Conservation (phyloP, 2,113 vertebrate genomes). For the Gopherus evgoodei region DNA sequence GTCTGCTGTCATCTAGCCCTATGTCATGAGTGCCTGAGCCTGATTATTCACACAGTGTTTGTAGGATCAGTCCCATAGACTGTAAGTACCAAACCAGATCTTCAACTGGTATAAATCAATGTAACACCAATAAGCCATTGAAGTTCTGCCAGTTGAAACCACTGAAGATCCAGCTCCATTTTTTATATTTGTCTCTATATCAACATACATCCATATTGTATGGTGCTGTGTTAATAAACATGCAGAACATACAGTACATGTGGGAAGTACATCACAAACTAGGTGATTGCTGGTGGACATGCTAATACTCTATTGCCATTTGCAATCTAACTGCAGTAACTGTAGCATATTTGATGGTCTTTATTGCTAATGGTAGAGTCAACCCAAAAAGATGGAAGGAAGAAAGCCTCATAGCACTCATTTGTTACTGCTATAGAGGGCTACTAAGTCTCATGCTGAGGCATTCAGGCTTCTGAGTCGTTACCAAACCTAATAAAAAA, state of each 20-base stretch:
- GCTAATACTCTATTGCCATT: background rate
- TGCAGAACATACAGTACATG: background rate
- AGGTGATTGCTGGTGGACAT: background rate
- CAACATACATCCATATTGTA: background rate
- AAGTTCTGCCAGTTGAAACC: background rate
- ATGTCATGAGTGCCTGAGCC: background rate
- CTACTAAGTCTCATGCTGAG: background rate
- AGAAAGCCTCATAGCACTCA: background rate
- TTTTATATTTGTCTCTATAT: background rate
- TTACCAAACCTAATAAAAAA: background rate
- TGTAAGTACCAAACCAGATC: background rate
- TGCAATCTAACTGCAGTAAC: background rate
- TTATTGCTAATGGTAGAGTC: background rate
- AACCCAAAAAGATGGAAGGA: background rate
- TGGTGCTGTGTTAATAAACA: background rate
- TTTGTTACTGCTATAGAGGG: background rate
- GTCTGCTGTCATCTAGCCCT: background rate
- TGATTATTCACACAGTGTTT: background rate
- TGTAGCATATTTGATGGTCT: background rate
- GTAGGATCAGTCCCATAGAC: background rate
- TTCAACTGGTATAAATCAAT: background rate
- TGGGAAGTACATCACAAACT: accelerated
- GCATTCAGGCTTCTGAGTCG: background rate
- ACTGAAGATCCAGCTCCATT: background rate
- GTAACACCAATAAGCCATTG: background rate